Percentiles rank a stretch among this genome's conserved stretches.
phyloP scores from a whole-genome alignment of 2,888 invertebrate species.

The Leptinotarsa tumamoca region DNA sequence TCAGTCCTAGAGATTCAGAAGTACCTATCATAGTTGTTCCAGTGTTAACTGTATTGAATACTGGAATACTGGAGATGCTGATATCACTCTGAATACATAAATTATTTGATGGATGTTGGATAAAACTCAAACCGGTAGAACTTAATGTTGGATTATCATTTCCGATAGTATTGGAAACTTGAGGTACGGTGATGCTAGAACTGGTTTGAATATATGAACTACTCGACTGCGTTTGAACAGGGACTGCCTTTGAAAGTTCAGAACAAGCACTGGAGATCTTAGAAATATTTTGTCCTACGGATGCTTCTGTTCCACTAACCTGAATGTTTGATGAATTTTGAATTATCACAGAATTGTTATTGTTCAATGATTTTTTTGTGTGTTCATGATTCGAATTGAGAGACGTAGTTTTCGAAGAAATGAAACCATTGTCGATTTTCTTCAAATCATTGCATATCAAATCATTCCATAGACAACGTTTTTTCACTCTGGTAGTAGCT shows the following conservation, averaged over 20 bases:
- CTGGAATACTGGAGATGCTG: neutral
- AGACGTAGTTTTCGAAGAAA: neutral
- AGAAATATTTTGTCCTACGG: neutral
- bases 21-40: neutral
- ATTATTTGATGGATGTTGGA: neutral
- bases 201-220: neutral
- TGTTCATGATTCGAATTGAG: neutral
- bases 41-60: neutral
- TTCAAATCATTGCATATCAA: conserved; percentile 27
- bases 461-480: conserved; percentile 32
- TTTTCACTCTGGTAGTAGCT: neutral
- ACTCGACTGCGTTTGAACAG: neutral
- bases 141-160: neutral
- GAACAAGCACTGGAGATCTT: neutral
- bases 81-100: neutral
- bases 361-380: neutral
- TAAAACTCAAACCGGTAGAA: neutral
- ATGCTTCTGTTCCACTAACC: neutral
- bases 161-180: neutral
- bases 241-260: neutral
- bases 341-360: neutral
- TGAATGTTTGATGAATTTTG: neutral
- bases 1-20: neutral
- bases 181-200: neutral
- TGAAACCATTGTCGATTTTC: neutral